These are phyloP conservation scores for Parazoanthus swiftii DNA, from an alignment of 92 coral and sea anemone species.

Conservation along the genomic window DNA sequence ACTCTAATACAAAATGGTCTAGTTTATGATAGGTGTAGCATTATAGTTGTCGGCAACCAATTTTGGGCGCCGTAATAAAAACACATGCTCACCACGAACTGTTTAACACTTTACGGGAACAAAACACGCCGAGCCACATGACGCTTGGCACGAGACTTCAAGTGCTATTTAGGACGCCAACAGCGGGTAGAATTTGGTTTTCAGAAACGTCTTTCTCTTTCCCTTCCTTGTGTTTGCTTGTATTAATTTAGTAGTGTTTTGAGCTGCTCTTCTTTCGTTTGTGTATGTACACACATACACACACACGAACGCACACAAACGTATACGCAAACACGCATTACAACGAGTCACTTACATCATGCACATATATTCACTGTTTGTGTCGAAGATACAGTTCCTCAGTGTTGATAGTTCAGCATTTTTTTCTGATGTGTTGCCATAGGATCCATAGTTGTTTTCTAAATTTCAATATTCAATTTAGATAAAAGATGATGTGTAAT, in stretches of 20 bases:
- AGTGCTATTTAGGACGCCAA: no score
- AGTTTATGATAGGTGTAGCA: background rate
- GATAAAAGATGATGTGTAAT: no score
- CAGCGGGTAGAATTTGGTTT: background rate
- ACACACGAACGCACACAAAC: background rate
- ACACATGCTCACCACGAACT: background rate
- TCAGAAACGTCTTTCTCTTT: background rate
- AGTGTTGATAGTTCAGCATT: no score
- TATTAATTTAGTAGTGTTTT: background rate
- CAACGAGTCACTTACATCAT: background rate
- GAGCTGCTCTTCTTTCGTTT: background rate
- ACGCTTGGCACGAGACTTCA: background rate
- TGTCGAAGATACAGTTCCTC: no score
- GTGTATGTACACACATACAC: background rate
- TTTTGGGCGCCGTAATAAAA: background rate
- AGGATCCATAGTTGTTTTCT: no score
- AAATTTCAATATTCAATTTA: no score
- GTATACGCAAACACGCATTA: background rate
- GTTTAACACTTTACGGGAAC: background rate
- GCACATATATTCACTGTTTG: background rate
- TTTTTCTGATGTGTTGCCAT: no score
- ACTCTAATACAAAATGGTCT: background rate
- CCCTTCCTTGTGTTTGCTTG: background rate
- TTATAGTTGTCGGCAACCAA: background rate
- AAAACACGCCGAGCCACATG: background rate